A percentile compares a stretch with the other conserved stretches of the same genome.
Evolutionary conservation across 2,797 vertebrate species (phyloP).

Genomic region (Adelosebastes latens): DNA sequence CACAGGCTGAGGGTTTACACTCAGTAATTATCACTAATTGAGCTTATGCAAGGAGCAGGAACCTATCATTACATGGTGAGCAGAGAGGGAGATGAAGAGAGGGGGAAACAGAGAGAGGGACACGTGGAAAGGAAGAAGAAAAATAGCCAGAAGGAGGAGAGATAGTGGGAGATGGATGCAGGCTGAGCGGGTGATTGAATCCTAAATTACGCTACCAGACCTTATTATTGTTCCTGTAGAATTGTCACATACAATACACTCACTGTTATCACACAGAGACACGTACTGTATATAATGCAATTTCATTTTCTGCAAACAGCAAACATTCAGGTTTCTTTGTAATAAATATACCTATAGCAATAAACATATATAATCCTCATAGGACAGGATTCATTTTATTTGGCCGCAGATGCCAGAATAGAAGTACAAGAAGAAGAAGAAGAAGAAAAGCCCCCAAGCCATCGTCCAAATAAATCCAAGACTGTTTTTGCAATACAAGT

Average conservation of each 20-base stretch:
- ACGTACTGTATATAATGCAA: background rate
- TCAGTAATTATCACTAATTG: slow-evolving; percentile 78
- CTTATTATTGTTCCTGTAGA: slow-evolving; percentile 17
- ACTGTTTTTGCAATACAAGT: slow-evolving; percentile 47
- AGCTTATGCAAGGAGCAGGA: slow-evolving; percentile 66
- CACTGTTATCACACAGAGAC: background rate
- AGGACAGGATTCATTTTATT: slow-evolving; percentile 26
- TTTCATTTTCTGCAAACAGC: background rate
- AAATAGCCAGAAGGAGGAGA: slow-evolving; percentile 23
- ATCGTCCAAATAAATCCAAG: slow-evolving; percentile 20
- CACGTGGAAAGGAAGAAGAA: background rate
- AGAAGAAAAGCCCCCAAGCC: background rate
- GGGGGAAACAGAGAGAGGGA: background rate
- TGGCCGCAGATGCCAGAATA: slow-evolving; percentile 1
- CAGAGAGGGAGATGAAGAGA: slow-evolving; percentile 12
- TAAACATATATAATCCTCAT: slow-evolving; percentile 10
- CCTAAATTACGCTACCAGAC: background rate
- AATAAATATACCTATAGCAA: slow-evolving; percentile 9
- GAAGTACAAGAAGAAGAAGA: background rate
- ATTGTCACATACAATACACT: background rate
- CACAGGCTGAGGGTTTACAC: slow-evolving; percentile 57
- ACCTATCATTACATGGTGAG: slow-evolving; percentile 68
- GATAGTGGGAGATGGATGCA: slow-evolving; percentile 14
- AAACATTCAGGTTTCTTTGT: background rate
- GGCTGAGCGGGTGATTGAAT: slow-evolving; percentile 10